A percentile compares a stretch with the other conserved stretches of the same genome.
Conservation (phyloP, 2,113 vertebrate genomes). For the Steatornis caripensis region DNA sequence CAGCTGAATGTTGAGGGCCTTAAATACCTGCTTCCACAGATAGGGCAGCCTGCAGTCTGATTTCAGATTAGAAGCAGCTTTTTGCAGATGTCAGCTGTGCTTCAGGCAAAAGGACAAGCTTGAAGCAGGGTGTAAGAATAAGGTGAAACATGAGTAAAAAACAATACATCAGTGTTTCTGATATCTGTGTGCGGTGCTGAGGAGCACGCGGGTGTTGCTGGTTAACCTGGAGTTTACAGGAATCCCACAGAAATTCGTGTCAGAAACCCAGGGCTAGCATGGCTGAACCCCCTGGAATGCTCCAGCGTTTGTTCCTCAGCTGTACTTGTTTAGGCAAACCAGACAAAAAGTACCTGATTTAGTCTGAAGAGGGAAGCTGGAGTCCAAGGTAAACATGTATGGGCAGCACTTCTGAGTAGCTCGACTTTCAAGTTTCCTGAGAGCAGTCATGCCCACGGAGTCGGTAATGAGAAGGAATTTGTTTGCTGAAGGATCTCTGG, state of each 20-base stretch:
- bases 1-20: background rate
- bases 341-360: constrained; percentile 54
- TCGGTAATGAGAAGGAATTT: constrained; percentile 68
- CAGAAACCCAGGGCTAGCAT: background rate
- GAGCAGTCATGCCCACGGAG: constrained; percentile 31
- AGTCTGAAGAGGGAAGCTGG: constrained; percentile 58
- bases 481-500: constrained; percentile 72
- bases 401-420: constrained; percentile 59
- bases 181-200: background rate
- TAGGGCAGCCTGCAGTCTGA: background rate
- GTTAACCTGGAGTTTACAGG: background rate
- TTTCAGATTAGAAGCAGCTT: background rate
- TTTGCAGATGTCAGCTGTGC: background rate
- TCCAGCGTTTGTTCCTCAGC: background rate
- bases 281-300: background rate
- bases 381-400: constrained; percentile 65
- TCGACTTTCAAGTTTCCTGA: constrained; percentile 72
- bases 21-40: background rate
- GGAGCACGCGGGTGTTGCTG: background rate
- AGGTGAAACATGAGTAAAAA: background rate
- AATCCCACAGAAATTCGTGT: background rate
- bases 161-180: background rate
- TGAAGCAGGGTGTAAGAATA: background rate
- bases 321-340: constrained; percentile 62
- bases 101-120: background rate